Evolutionary conservation across 1,140 invertebrate species (phyloP).

Genomic region (Vanessa atalanta): DNA sequence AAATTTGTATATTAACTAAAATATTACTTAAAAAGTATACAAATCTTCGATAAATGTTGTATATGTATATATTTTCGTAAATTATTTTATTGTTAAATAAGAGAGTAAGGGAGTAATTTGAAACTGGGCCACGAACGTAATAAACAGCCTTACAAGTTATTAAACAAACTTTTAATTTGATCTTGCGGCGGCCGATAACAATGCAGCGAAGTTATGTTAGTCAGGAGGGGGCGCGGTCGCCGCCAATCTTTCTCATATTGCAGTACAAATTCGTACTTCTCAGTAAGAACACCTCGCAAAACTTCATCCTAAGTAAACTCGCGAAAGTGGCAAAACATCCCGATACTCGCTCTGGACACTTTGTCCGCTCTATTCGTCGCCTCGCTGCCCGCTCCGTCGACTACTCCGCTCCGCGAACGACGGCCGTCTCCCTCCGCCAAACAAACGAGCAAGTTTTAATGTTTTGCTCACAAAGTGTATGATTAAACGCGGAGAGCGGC

Average conservation of each 20-base stretch:
- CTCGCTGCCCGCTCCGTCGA: conserved; percentile 41
- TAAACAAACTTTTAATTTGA: conserved; percentile 76
- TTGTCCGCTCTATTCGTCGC: conserved; percentile 44
- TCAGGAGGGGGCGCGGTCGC: conserved; percentile 55
- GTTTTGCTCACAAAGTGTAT: conserved; percentile 81
- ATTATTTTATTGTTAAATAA: neutral
- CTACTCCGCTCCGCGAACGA: conserved; percentile 44
- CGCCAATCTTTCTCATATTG: conserved; percentile 74
- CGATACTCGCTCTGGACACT: conserved; percentile 38
- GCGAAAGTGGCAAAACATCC: conserved; percentile 47
- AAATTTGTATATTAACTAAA: neutral
- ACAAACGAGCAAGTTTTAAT: conserved; percentile 81
- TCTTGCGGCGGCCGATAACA: conserved; percentile 70
- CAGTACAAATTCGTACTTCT: conserved; percentile 78
- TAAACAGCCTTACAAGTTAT: conserved; percentile 59
- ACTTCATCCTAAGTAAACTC: conserved; percentile 80
- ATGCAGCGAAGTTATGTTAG: conserved; percentile 73
- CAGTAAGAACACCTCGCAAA: conserved; percentile 78
- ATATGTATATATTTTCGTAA: neutral
- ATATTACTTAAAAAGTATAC: neutral
- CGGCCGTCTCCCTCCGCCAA: conserved; percentile 71
- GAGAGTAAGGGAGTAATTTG: conserved; percentile 47
- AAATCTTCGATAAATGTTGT: neutral
- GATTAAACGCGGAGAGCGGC: conserved; percentile 79
- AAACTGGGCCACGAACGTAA: conserved; percentile 54